These are phyloP conservation scores for Bothrops alternatus DNA, from an alignment of 2,797 vertebrate genomes.

Conservation along the genomic window DNA sequence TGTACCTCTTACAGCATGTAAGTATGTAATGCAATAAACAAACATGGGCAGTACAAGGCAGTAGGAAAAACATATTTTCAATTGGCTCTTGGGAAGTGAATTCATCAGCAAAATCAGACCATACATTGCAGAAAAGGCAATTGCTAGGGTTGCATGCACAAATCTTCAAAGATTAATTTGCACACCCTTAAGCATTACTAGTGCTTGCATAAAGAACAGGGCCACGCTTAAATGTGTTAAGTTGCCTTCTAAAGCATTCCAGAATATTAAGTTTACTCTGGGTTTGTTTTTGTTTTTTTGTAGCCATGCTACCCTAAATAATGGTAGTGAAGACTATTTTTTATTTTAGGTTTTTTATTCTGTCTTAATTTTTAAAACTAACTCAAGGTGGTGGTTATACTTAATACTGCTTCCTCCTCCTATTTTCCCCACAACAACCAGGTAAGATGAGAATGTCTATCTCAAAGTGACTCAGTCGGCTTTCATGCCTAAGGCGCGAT, in stretches of 20 bases:
- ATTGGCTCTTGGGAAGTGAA: neutral
- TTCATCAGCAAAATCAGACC: neutral
- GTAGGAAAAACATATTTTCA: neutral
- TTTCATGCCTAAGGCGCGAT: neutral
- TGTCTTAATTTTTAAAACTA: neutral
- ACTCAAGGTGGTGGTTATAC: neutral
- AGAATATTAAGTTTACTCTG: neutral
- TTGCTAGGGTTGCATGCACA: neutral
- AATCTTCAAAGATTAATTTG: neutral
- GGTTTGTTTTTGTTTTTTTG: neutral
- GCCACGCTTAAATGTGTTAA: neutral
- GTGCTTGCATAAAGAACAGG: neutral
- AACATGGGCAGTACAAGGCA: neutral
- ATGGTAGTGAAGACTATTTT: neutral
- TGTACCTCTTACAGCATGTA: conserved; percentile 99
- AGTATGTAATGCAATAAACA: conserved; percentile 62
- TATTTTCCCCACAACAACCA: neutral
- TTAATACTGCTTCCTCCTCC: neutral
- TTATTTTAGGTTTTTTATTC: neutral
- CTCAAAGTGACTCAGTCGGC: neutral
- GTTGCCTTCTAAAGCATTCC: neutral
- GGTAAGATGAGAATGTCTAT: neutral
- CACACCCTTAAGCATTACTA: neutral
- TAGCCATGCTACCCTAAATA: neutral
- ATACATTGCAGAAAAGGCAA: neutral